Percentiles rank a stretch among this genome's conserved stretches.
These are phyloP conservation scores for Marronus borbonicus DNA, from an alignment of 2,888 invertebrate genomes.

Conservation along the genomic window DNA sequence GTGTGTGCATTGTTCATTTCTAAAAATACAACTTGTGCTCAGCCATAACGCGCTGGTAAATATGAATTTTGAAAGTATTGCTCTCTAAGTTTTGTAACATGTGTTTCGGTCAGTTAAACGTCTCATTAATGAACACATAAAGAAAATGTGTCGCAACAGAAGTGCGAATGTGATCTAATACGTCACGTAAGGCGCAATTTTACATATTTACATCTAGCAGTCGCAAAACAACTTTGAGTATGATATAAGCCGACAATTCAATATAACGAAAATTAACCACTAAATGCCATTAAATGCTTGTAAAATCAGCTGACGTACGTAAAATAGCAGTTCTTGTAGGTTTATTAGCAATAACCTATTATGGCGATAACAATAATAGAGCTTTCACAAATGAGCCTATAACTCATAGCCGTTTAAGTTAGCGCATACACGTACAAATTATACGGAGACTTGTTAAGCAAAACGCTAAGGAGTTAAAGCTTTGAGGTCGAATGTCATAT, in stretches of 20 bases:
- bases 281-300: neutral
- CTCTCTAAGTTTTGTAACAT: neutral
- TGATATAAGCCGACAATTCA: neutral
- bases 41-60: neutral
- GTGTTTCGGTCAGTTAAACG: slow-evolving; percentile 36
- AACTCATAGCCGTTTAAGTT: neutral
- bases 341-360: neutral
- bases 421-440: neutral
- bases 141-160: slow-evolving; percentile 25
- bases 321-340: neutral
- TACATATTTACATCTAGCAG: neutral
- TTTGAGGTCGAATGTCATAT: slow-evolving; percentile 19
- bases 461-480: neutral
- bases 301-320: neutral
- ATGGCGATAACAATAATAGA: slow-evolving; percentile 14
- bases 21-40: no score
- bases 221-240: neutral
- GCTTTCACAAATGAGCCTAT: slow-evolving; percentile 2
- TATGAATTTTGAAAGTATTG: slow-evolving; percentile 8
- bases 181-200: neutral
- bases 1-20: no score
- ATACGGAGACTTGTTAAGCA: neutral
- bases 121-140: slow-evolving; percentile 24
- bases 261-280: neutral
- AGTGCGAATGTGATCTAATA: neutral